Evolutionary conservation across 2,797 vertebrate genomes (phyloP), one percentile per base, ranked within the genome.

Genomic region (Enteromius mattozi): DNA sequence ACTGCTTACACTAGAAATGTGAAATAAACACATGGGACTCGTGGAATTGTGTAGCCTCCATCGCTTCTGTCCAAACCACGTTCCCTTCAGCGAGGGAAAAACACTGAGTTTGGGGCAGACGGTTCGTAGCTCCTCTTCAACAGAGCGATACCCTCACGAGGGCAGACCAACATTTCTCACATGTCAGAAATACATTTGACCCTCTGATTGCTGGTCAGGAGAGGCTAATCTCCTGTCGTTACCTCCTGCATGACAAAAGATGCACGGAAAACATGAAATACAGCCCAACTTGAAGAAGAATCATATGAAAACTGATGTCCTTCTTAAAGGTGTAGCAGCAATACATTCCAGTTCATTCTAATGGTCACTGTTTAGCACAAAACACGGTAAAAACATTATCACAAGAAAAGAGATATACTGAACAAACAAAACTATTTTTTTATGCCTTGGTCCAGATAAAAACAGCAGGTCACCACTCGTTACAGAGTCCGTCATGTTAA

Each of bases 101-200:
- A 24, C 21, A 40, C 17, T 12, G 42, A n/a, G 19, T n/a, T 40
- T 69, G 40, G 19, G 19, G 0, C 69, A 70, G 10, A 4, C 10
- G 21, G 9, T 70, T 70, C 30, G 0, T 24, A 71, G 68, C 37
- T 70, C 37, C 21, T 40, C 37, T 75, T 76, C 27, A 13, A 75
- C 30, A n/a, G 17, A 0, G 30, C 1, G 2, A 54, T 35, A 51
- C 17, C 9, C 4, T 75, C 3, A 49, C 7, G n/a, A 72, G n/a
- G 14, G 21, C 0, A 0, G 45, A 33, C 3, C 70, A 30, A 72
- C 51, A 13, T 54, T 65, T 33, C 6, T 6, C 6, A 33, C 27
- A 33, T 17, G 47, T 33, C 72, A 75, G 72, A 54, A 75, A 75
- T 54, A 35, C 47, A 75, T 54, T 49, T 10, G 8, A 51, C 70